Conservation (phyloP, 2,888 invertebrate genomes). For the Coenonympha arcania region DNA sequence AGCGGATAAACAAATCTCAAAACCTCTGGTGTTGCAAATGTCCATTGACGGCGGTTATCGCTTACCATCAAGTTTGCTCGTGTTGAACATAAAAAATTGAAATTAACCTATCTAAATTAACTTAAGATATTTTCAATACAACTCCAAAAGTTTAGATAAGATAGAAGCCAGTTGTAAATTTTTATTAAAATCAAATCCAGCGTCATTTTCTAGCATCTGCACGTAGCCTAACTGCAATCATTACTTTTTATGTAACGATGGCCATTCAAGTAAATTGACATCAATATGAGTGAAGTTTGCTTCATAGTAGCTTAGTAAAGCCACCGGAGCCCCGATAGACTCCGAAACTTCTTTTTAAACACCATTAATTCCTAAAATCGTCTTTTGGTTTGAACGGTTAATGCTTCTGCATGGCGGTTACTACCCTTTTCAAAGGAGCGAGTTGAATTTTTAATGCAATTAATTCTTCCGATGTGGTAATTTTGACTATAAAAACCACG, state of each 20-base stretch:
- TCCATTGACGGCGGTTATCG: too few relatives aligned
- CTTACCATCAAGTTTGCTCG: too few relatives aligned
- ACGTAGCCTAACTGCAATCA: conserved; percentile 37
- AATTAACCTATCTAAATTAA: too few relatives aligned
- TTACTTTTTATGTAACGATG: conserved; percentile 64
- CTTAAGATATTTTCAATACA: background rate
- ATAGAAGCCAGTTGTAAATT: background rate
- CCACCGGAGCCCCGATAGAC: conserved; percentile 35
- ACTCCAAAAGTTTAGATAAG: background rate
- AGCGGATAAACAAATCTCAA: too few relatives aligned
- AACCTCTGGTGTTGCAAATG: too few relatives aligned
- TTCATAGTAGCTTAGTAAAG: conserved; percentile 31
- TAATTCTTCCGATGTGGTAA: conserved; percentile 24
- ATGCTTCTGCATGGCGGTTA: conserved; percentile 26
- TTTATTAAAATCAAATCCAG: conserved; percentile 6
- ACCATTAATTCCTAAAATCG: conserved; percentile 34
- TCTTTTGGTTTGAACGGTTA: conserved; percentile 30
- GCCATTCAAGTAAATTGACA: conserved; percentile 61
- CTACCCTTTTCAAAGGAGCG: conserved; percentile 23
- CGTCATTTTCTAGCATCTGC: conserved; percentile 34
- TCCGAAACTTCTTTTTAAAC: conserved; percentile 35
- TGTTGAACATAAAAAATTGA: too few relatives aligned
- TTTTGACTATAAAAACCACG: conserved; percentile 8
- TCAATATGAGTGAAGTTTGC: conserved; percentile 48
- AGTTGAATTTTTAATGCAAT: conserved; percentile 32